Percentiles rank a stretch among this genome's conserved stretches.
Conservation (phyloP, 1,140 invertebrate genomes). For the Anoplophora glabripennis region DNA sequence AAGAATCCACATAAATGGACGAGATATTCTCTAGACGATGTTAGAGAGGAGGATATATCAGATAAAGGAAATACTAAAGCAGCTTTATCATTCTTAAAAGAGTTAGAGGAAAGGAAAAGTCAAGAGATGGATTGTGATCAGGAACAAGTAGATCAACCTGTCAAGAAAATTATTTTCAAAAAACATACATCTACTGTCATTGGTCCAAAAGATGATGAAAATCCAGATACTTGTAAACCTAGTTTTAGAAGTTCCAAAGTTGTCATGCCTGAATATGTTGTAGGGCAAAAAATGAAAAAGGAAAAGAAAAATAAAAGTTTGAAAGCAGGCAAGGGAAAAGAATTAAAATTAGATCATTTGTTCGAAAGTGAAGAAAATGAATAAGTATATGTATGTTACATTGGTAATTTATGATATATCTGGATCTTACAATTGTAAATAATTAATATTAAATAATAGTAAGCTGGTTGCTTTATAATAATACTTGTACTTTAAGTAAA, state of each 20-base stretch:
- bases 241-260: slow-evolving; percentile 65
- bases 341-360: slow-evolving; percentile 62
- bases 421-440: neutral
- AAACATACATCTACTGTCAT: slow-evolving; percentile 22
- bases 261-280: slow-evolving; percentile 77
- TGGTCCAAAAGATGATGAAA: slow-evolving; percentile 38
- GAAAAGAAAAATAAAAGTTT: slow-evolving; percentile 46
- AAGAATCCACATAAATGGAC: slow-evolving; percentile 75
- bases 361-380: slow-evolving; percentile 55
- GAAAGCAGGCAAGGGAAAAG: slow-evolving; percentile 42
- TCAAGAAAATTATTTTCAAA: slow-evolving; percentile 36
- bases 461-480: too few relatives aligned
- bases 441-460: neutral
- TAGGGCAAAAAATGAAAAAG: slow-evolving; percentile 63
- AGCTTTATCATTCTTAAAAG: slow-evolving; percentile 66
- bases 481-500: too few relatives aligned
- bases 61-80: slow-evolving; percentile 69
- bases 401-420: neutral
- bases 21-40: slow-evolving; percentile 71
- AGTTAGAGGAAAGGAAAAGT: slow-evolving; percentile 57
- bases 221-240: slow-evolving; percentile 50
- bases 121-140: slow-evolving; percentile 34
- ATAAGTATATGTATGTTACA: neutral
- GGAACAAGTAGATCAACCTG: slow-evolving; percentile 20
- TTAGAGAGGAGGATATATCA: slow-evolving; percentile 67